Percentiles rank a stretch among this genome's conserved stretches.
phyloP scores from a whole-genome alignment of 2,113 vertebrate genomes.

The Vulpes vulpes region DNA sequence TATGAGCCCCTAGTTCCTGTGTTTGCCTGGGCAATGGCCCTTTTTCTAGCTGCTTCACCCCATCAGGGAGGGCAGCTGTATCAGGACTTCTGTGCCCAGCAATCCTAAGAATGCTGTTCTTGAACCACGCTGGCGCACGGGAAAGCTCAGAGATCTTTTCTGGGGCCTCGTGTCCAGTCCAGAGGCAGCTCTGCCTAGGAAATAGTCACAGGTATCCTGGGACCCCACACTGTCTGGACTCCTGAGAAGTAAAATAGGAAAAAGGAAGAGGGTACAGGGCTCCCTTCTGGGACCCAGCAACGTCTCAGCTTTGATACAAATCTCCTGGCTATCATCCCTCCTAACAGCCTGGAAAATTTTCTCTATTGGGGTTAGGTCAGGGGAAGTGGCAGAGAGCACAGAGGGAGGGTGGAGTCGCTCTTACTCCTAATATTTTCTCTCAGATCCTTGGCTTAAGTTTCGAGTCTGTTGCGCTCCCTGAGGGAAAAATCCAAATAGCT shows the following conservation, averaged over 20 bases:
- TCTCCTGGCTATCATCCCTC: neutral
- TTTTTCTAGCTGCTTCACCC: neutral
- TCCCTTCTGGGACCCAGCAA: neutral
- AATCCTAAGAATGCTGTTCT: neutral
- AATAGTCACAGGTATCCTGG: neutral
- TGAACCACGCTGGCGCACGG: rapidly evolving
- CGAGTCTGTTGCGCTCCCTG: neutral
- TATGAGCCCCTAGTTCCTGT: neutral
- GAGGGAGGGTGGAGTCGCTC: neutral
- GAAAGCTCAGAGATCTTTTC: neutral
- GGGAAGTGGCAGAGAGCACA: neutral
- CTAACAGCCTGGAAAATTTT: neutral
- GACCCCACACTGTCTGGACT: neutral
- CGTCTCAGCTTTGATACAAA: neutral
- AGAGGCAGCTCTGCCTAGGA: neutral
- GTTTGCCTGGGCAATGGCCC: neutral
- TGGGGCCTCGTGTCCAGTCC: neutral
- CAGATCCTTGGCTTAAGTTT: slow-evolving; percentile 9
- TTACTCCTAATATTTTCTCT: neutral
- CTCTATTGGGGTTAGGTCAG: neutral
- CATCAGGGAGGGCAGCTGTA: rapidly evolving
- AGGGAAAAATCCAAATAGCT: slow-evolving; percentile 23
- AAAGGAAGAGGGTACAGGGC: neutral
- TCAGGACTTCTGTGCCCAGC: neutral
- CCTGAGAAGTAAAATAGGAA: neutral